A percentile compares a stretch with the other conserved stretches of the same genome.
Evolutionary conservation across 2,888 invertebrate genomes (phyloP).

Genomic region (Leptinotarsa juncta): DNA sequence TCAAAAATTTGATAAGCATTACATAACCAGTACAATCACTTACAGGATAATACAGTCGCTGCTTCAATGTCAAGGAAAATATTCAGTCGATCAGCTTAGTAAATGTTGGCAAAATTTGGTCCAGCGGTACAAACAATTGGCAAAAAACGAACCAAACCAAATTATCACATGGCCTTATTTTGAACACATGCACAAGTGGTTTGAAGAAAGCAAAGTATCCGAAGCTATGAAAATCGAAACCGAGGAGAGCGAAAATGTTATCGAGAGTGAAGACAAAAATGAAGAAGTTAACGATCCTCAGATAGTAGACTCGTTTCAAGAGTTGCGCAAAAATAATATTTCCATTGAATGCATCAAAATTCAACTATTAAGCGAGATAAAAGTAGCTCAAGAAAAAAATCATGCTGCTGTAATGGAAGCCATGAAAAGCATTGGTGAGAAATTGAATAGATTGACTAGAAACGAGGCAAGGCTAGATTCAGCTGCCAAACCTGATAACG

Average conservation of each 20-base stretch:
- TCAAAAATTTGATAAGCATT: no score
- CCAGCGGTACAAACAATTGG: constrained; percentile 50
- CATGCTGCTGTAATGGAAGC: constrained; percentile 40
- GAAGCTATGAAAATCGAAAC: constrained; percentile 41
- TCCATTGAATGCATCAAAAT: constrained; percentile 44
- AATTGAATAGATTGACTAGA: constrained; percentile 11
- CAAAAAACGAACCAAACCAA: constrained; percentile 45
- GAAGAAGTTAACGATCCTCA: neutral
- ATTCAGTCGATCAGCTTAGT: constrained; percentile 52
- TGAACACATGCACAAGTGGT: constrained; percentile 52
- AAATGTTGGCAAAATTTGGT: constrained; percentile 55
- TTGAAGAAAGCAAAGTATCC: constrained; percentile 40
- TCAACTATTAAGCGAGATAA: constrained; percentile 43
- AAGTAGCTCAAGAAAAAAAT: constrained; percentile 43
- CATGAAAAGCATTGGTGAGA: constrained; percentile 35
- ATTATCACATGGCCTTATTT: constrained; percentile 54
- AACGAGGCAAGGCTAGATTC: neutral
- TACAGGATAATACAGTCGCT: constrained; percentile 51
- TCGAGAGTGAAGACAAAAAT: constrained; percentile 39
- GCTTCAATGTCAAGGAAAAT: constrained; percentile 51
- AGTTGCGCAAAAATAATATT: constrained; percentile 37
- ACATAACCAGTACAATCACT: neutral
- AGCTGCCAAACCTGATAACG: neutral
- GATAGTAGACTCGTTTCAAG: constrained; percentile 2
- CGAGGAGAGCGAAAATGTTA: constrained; percentile 27